Evolutionary conservation across 2,797 vertebrate genomes (phyloP).

Genomic region (Acomys russatus): DNA sequence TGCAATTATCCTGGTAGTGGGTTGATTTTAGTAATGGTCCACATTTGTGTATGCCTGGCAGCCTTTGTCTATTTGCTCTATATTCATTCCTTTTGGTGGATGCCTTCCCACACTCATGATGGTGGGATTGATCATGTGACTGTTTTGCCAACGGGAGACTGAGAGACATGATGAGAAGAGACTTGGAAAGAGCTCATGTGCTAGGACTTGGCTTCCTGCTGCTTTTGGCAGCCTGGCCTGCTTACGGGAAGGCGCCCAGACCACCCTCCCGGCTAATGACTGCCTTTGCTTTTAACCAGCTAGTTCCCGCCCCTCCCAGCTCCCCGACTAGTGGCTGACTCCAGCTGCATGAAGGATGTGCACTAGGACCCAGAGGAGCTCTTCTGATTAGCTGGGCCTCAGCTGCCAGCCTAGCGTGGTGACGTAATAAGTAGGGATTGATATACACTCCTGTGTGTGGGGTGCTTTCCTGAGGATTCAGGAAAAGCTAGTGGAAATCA

Average conservation of each 20-base stretch:
- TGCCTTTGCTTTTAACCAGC: neutral
- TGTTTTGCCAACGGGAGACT: neutral
- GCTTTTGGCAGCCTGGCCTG: slow-evolving; percentile 9
- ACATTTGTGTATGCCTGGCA: neutral
- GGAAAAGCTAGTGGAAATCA: neutral
- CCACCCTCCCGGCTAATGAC: neutral
- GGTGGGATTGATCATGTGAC: neutral
- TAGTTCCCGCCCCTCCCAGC: neutral
- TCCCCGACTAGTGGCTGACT: neutral
- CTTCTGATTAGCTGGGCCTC: neutral
- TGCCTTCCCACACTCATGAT: neutral
- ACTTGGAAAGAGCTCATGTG: neutral
- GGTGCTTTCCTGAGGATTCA: neutral
- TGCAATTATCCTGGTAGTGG: slow-evolving; percentile 8
- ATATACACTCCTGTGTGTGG: neutral
- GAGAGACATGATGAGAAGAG: neutral
- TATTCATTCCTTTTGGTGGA: neutral
- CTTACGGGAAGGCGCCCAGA: neutral
- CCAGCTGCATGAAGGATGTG: neutral
- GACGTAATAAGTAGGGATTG: neutral
- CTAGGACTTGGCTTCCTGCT: neutral
- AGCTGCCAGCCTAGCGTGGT: neutral
- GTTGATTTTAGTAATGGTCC: slow-evolving; percentile 14
- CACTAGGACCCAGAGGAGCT: neutral
- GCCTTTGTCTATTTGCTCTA: neutral